Percentiles rank a stretch among this genome's conserved stretches.
These are phyloP conservation scores for Bradysia coprophila DNA, from an alignment of 1,140 invertebrate genomes.

Conservation along the genomic window DNA sequence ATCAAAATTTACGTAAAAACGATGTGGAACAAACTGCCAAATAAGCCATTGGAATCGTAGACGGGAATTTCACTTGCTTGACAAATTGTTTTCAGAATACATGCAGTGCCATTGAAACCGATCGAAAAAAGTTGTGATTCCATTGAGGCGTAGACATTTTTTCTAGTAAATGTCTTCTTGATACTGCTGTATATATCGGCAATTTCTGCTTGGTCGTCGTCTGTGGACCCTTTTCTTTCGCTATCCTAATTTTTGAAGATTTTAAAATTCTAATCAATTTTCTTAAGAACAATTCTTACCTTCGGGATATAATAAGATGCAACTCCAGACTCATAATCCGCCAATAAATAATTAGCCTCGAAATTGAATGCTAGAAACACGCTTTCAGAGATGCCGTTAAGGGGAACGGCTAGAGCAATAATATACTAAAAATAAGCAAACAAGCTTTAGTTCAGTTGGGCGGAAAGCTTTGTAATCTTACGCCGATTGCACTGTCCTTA, in stretches of 20 bases:
- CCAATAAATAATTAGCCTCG: not conserved
- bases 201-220: too few species aligned
- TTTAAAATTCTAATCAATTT: too few species aligned
- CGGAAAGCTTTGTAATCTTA: too few species aligned
- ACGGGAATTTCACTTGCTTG: constrained; percentile 10
- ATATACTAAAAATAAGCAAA: not conserved
- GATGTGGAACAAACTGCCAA: constrained; percentile 16
- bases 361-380: constrained; percentile 1
- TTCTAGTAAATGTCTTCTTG: too few species aligned
- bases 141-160: too few species aligned
- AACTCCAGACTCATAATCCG: not conserved
- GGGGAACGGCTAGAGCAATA: not conserved
- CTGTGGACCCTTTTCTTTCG: too few species aligned
- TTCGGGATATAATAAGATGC: too few species aligned
- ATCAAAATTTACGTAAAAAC: constrained; percentile 12
- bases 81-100: constrained; percentile 15
- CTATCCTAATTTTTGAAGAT: too few species aligned
- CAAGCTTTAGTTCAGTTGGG: too few species aligned
- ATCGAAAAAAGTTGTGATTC: not conserved
- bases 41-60: constrained; percentile 12
- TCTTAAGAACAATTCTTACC: too few species aligned
- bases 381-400: not conserved
- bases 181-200: too few species aligned
- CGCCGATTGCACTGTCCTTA: too few species aligned
- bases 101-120: constrained; percentile 12